Percentiles rank a stretch among this genome's conserved stretches.
Conservation (phyloP, 2,113 vertebrate genomes). For the Naja naja region DNA sequence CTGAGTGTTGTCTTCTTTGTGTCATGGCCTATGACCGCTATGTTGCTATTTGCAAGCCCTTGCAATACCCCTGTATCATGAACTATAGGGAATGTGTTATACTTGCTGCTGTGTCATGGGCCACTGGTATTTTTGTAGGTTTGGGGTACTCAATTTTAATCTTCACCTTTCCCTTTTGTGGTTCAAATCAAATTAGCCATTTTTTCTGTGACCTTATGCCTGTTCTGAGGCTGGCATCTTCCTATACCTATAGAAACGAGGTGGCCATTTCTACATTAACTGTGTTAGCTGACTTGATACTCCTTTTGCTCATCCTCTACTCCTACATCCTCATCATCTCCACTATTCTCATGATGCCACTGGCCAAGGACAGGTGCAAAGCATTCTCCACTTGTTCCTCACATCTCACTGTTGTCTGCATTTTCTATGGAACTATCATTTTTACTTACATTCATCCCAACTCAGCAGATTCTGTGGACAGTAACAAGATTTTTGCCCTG, state of each 20-base stretch:
- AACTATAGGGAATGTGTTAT: neutral
- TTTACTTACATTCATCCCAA: neutral
- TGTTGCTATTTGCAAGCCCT: neutral
- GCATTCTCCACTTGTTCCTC: neutral
- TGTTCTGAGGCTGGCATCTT: neutral
- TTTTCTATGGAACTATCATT: neutral
- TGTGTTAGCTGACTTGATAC: neutral
- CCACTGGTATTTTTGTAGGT: neutral
- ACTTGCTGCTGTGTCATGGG: neutral
- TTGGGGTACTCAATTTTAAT: constrained; percentile 15
- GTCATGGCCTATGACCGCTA: neutral
- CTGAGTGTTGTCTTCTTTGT: neutral
- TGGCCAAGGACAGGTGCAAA: neutral
- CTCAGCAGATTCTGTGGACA: neutral
- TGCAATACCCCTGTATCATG: neutral
- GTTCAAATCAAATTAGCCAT: neutral
- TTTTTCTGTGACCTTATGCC: neutral
- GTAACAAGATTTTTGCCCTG: neutral
- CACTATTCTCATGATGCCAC: neutral
- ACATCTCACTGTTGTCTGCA: neutral
- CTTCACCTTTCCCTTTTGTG: constrained; percentile 44
- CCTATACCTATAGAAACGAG: neutral
- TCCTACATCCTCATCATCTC: neutral
- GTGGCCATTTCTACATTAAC: constrained; percentile 34
- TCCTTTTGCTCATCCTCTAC: neutral